A percentile compares a stretch with the other conserved stretches of the same genome.
These are phyloP conservation scores for Podabrus alpinus DNA, from an alignment of 2,888 invertebrate genomes.

Conservation along the genomic window DNA sequence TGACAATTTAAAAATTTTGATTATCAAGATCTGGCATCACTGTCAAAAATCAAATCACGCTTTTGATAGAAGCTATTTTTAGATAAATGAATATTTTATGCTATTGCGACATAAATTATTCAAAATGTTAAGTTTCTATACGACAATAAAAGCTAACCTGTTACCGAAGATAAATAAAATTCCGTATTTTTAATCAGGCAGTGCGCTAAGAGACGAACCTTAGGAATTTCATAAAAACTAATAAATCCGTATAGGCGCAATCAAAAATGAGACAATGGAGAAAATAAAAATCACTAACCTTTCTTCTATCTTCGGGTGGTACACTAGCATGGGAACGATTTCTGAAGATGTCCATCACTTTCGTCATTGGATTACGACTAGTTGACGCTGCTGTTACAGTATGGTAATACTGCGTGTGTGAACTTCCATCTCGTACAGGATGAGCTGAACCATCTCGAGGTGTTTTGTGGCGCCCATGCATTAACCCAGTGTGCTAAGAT, in stretches of 20 bases:
- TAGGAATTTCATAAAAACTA: background rate
- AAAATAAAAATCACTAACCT: conserved; percentile 59
- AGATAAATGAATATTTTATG: background rate
- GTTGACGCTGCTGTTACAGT: conserved; percentile 71
- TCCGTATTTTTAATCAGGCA: background rate
- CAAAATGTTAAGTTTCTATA: background rate
- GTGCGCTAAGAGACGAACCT: too few species aligned
- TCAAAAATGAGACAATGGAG: too few species aligned
- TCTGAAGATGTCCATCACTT: conserved; percentile 90
- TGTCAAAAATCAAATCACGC: background rate
- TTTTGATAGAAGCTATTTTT: background rate
- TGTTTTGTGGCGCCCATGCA: conserved; percentile 54
- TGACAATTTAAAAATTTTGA: too few species aligned
- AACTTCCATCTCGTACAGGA: conserved; percentile 65
- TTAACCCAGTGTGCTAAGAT: conserved; percentile 58
- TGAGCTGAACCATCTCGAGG: conserved; percentile 73
- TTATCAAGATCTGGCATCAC: background rate
- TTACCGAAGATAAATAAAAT: background rate
- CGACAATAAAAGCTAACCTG: background rate
- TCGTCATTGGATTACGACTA: conserved; percentile 79
- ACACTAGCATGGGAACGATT: conserved; percentile 74
- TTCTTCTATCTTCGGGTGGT: conserved; percentile 71
- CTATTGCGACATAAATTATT: background rate
- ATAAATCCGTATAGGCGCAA: background rate
- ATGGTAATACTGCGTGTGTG: conserved; percentile 68